Evolutionary conservation across 2,888 invertebrate species (phyloP), one percentile per base, ranked within the genome.

Genomic region (Balanococcus diminutus): DNA sequence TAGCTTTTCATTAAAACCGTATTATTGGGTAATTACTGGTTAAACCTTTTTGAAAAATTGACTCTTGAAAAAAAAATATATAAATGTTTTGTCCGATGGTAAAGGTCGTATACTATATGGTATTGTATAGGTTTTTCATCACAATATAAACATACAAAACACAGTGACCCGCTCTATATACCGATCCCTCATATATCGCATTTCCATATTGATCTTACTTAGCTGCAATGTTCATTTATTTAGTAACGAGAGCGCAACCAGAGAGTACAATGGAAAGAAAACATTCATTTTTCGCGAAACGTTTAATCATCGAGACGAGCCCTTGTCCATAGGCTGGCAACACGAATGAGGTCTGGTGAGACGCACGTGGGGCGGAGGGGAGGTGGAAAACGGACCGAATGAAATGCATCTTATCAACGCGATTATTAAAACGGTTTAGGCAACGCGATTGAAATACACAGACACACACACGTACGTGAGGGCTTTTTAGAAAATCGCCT

Each of bases 141-240:
- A 25, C n/a, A 67, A 67, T 28, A 9, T 14, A n/a, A 11, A 11
- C 25, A 32, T 25, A 32, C 8, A 25, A 3, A n/a, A 75, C 8
- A n/a, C 32, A n/a, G 75, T 75, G 32, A 32, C 75, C 32, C 32
- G 16, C 51, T 14, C 4, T 42, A n/a, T n/a, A n/a, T 11, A 42
- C 11, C 51, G 16, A 75, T 36, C 75, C 75, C 31, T 32, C 32
- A 51, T 14, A 14, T 81, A 82, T 82, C 82, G 56, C 56, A 82
- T 82, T 82, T 82, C 82, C 82, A 82, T 82, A 82, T 82, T 82
- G 82, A 82, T 46, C 82, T 82, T 56, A 82, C 51, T 82, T 82
- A 82, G 82, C 51, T 8, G 31, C 51, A n/a, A 51, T 28, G 82
- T 82, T 51, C 82, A 51, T 82, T 82, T 82, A 82, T 82, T 82